Evolutionary conservation across 2,888 invertebrate genomes (phyloP).

Genomic region (Caenorhabditis sp.): DNA sequence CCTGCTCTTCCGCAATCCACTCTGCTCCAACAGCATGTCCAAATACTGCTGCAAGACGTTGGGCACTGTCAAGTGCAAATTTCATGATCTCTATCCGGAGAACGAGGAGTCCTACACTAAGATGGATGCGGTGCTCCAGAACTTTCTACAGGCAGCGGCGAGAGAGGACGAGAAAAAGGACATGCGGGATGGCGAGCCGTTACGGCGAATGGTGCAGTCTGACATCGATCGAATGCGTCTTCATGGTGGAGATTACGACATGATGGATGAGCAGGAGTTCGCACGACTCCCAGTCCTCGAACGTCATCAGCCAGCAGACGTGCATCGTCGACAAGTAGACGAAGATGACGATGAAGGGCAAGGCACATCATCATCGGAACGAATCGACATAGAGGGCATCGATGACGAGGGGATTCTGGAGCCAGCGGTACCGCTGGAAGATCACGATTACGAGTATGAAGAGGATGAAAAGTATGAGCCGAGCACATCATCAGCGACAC

Average conservation of each 20-base stretch:
- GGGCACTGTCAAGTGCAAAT: slow-evolving; percentile 47
- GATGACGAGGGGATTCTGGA: slow-evolving; percentile 18
- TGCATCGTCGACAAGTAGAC: not conserved
- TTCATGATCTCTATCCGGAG: slow-evolving; percentile 58
- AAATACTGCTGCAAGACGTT: slow-evolving; percentile 59
- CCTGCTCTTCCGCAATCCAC: slow-evolving; percentile 53
- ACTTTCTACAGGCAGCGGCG: slow-evolving; percentile 27
- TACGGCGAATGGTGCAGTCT: too few relatives aligned
- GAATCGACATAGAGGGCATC: slow-evolving; percentile 18
- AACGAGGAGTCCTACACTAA: slow-evolving; percentile 59
- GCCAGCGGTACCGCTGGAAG: not conserved
- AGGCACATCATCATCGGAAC: not conserved
- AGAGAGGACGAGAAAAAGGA: slow-evolving; percentile 19
- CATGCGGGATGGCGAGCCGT: not conserved
- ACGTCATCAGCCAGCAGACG: not conserved
- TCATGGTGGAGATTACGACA: not conserved
- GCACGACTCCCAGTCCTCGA: slow-evolving; percentile 1
- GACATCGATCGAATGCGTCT: too few relatives aligned
- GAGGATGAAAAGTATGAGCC: not conserved
- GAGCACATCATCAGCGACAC: not conserved
- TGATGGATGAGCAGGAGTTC: not conserved
- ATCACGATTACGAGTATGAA: not conserved
- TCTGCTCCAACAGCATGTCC: slow-evolving; percentile 68
- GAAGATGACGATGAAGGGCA: slow-evolving; percentile 6
- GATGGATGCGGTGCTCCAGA: slow-evolving; percentile 41